Percentiles rank a stretch among this genome's conserved stretches.
These are phyloP conservation scores for Heliconius ethilla DNA, from an alignment of 2,888 invertebrate species.

Conservation along the genomic window DNA sequence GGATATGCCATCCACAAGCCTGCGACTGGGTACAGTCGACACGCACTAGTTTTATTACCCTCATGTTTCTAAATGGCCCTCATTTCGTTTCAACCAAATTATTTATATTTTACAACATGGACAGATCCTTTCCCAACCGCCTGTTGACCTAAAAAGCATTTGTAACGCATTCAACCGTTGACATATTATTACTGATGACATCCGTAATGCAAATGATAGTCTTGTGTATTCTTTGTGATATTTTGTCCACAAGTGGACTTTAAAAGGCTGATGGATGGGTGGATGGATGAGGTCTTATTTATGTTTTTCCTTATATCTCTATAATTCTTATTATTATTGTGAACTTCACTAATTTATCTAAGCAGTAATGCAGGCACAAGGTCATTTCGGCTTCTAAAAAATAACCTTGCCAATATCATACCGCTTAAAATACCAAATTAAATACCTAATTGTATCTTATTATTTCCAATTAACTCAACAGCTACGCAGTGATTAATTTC, in stretches of 20 bases:
- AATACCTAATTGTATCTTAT: slow-evolving; percentile 33
- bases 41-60: slow-evolving; percentile 82
- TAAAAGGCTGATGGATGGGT: no score
- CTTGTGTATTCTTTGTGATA: slow-evolving; percentile 5
- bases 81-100: slow-evolving; percentile 80
- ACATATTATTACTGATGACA: slow-evolving; percentile 72
- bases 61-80: slow-evolving; percentile 82
- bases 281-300: neutral
- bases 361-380: slow-evolving; percentile 44
- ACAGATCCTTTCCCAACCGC: slow-evolving; percentile 80
- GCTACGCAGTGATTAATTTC: slow-evolving; percentile 31
- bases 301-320: neutral
- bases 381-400: slow-evolving; percentile 52
- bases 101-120: slow-evolving; percentile 80
- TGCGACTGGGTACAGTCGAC: slow-evolving; percentile 76
- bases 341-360: slow-evolving; percentile 5
- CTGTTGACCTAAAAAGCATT: slow-evolving; percentile 78
- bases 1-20: slow-evolving; percentile 61
- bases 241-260: neutral
- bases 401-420: slow-evolving; percentile 42
- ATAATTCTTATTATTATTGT: neutral
- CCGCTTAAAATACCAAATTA: slow-evolving; percentile 38
- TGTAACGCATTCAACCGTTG: slow-evolving; percentile 75
- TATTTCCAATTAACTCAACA: slow-evolving; percentile 33
- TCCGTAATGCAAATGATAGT: slow-evolving; percentile 47